Conservation (phyloP, 2,888 invertebrate species). For the Auanema sp. region DNA sequence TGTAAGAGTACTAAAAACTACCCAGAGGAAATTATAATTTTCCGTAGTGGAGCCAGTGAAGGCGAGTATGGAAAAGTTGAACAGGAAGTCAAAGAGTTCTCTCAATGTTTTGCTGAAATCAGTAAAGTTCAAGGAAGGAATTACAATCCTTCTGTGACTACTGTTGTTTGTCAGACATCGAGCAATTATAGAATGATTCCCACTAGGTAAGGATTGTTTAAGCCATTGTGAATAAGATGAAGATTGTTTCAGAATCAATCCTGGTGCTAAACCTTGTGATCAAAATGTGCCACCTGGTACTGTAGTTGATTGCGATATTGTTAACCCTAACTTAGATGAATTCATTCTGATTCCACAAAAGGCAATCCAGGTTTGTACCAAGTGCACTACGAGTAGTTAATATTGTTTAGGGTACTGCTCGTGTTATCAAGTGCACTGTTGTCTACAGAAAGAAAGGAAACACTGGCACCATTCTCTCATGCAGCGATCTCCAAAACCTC, state of each 20-base stretch:
- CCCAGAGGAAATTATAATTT: constrained; percentile 39
- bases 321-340: constrained; percentile 34
- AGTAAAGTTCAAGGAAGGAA: background rate
- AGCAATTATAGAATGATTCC: constrained; percentile 35
- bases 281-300: constrained; percentile 43
- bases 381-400: background rate
- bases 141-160: constrained; percentile 23
- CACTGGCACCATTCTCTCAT: constrained; percentile 12
- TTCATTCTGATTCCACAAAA: constrained; percentile 38
- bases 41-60: constrained; percentile 41
- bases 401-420: constrained; percentile 38
- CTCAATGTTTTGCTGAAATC: background rate
- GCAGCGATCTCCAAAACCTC: constrained; percentile 21
- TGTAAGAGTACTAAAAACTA: constrained; percentile 9
- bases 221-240: constrained; percentile 1
- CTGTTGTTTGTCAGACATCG: constrained; percentile 35
- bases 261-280: constrained; percentile 7
- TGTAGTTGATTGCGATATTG: constrained; percentile 23
- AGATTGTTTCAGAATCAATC: constrained; percentile 11
- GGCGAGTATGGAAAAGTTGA: constrained; percentile 40
- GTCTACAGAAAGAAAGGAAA: constrained; percentile 19
- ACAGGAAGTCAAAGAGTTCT: background rate
- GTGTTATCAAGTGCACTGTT: constrained; percentile 36
- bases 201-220: constrained; percentile 3
- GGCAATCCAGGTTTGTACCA: constrained; percentile 29